Conservation (phyloP, 2,888 invertebrate species). For the Stenodera caucasica region DNA sequence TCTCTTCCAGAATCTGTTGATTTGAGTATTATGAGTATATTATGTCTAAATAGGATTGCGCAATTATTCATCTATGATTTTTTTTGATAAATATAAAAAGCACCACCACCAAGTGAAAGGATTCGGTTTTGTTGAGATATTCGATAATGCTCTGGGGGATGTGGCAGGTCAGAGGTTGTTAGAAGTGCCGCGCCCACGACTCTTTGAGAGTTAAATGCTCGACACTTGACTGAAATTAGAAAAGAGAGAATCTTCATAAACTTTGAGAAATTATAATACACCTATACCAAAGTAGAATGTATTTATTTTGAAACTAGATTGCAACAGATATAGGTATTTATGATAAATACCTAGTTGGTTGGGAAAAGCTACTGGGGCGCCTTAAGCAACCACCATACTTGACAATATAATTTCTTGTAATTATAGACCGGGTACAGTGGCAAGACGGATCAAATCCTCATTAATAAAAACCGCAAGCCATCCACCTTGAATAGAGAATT, state of each 20-base stretch:
- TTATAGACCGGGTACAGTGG: background rate
- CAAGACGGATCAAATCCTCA: background rate
- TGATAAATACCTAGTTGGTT: background rate
- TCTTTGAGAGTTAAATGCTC: background rate
- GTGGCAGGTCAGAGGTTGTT: constrained; percentile 5
- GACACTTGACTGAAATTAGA: background rate
- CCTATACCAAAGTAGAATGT: too few relatives aligned
- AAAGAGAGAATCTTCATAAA: background rate
- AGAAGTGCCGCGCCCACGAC: background rate
- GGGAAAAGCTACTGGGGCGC: constrained; percentile 3
- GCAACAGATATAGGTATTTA: background rate
- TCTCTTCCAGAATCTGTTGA: too few relatives aligned
- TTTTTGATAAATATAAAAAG: background rate
- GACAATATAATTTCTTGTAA: background rate
- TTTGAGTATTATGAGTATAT: too few relatives aligned
- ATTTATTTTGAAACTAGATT: background rate
- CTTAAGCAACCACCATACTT: background rate
- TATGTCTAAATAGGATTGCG: too few relatives aligned
- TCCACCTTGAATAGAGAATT: background rate
- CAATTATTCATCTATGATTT: too few relatives aligned
- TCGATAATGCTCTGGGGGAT: background rate
- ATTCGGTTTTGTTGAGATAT: background rate
- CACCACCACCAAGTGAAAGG: background rate
- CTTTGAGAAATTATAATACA: background rate
- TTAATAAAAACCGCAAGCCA: background rate